phyloP scores from a whole-genome alignment of 2,797 vertebrate species.

The Chrosomus eos region DNA sequence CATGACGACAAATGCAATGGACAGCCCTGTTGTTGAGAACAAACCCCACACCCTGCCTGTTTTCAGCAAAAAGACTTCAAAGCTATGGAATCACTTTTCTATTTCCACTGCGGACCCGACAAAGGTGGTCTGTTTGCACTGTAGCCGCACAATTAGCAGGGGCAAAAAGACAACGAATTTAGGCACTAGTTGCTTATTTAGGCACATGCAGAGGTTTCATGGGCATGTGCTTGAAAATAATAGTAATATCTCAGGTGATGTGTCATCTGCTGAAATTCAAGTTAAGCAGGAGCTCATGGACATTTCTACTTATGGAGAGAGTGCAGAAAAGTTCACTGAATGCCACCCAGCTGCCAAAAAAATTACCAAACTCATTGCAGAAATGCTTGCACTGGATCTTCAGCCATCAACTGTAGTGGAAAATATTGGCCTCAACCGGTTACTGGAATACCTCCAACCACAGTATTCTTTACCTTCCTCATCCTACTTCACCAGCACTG shows the following conservation, averaged over 20 bases:
- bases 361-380: slow-evolving; percentile 94
- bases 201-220: slow-evolving; percentile 96
- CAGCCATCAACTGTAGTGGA: slow-evolving; percentile 96
- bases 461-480: slow-evolving; percentile 92
- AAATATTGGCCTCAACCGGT: slow-evolving; percentile 90
- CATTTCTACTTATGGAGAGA: slow-evolving; percentile 81
- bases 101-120: slow-evolving; percentile 93
- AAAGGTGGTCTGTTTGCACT: slow-evolving; percentile 97
- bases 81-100: slow-evolving; percentile 99
- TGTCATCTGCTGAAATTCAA: slow-evolving; percentile 77
- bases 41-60: slow-evolving; percentile 80
- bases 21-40: slow-evolving; percentile 75
- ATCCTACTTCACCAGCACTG: slow-evolving; percentile 94
- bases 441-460: slow-evolving; percentile 94
- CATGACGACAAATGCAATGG: slow-evolving; percentile 80
- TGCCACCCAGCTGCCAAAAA: slow-evolving; percentile 97
- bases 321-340: slow-evolving; percentile 85
- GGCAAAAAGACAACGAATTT: slow-evolving; percentile 98
- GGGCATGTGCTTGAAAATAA: slow-evolving; percentile 86
- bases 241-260: slow-evolving; percentile 83
- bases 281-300: slow-evolving; percentile 81
- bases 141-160: slow-evolving; percentile 95
- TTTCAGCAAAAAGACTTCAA: slow-evolving; percentile 97
- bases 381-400: slow-evolving; percentile 99
- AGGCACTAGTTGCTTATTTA: slow-evolving; percentile 94